Conservation (phyloP, 1,140 invertebrate species). For the Galleria mellonella region DNA sequence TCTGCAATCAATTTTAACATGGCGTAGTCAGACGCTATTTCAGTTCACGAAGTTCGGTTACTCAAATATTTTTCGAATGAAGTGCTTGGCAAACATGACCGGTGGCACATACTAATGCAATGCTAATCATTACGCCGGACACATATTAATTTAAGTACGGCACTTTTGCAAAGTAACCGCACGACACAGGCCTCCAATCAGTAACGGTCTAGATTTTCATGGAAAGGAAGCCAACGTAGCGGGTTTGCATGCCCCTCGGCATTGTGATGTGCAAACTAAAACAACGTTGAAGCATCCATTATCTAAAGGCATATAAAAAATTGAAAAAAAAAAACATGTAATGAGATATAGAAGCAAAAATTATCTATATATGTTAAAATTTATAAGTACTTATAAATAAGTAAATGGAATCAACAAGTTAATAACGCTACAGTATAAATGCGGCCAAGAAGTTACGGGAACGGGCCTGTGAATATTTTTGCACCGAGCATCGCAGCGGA, state of each 20-base stretch:
- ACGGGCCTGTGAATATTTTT: slow-evolving; percentile 32
- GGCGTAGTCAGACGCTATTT: slow-evolving; percentile 15
- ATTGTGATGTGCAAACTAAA: slow-evolving; percentile 3
- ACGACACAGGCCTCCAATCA: slow-evolving; percentile 14
- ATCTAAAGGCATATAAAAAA: too few species aligned
- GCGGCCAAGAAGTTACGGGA: slow-evolving; percentile 26
- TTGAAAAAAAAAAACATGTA: too few species aligned
- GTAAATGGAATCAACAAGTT: slow-evolving; percentile 4
- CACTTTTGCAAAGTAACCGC: slow-evolving; percentile 18
- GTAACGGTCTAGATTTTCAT: slow-evolving; percentile 47
- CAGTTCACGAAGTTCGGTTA: slow-evolving; percentile 32
- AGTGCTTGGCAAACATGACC: slow-evolving; percentile 39
- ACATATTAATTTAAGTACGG: slow-evolving; percentile 64
- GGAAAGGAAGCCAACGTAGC: slow-evolving; percentile 31
- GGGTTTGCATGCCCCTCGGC: slow-evolving; percentile 12
- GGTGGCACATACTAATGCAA: slow-evolving; percentile 53
- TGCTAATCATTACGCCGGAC: slow-evolving; percentile 53
- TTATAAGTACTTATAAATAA: too few species aligned
- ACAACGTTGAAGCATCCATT: too few species aligned
- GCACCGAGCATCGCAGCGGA: slow-evolving; percentile 29
- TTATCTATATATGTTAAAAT: too few species aligned
- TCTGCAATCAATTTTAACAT: slow-evolving; percentile 5
- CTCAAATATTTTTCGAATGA: slow-evolving; percentile 41
- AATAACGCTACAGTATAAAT: slow-evolving; percentile 17
- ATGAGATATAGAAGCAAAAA: too few species aligned